Percentiles rank a stretch among this genome's conserved stretches.
These are phyloP conservation scores for Ctenopoma kingsleyae DNA, from an alignment of 2,797 vertebrate species.

Conservation along the genomic window DNA sequence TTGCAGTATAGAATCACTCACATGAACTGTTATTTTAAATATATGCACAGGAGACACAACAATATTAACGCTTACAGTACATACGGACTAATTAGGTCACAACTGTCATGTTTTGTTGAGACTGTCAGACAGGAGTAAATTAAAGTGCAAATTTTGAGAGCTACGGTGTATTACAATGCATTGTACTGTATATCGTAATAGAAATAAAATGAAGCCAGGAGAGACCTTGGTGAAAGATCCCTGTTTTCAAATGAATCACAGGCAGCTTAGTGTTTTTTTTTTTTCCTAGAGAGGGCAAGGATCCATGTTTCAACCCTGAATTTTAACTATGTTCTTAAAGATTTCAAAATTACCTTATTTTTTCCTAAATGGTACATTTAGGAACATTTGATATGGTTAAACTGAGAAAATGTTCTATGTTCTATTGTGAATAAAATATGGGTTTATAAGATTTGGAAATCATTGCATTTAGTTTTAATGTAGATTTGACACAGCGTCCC, in stretches of 20 bases:
- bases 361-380: no score
- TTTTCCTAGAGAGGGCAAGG: no score
- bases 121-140: background rate
- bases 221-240: background rate
- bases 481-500: no score
- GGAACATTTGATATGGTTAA: no score
- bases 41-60: background rate
- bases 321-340: no score
- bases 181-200: background rate
- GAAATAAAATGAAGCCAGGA: background rate
- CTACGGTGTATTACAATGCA: background rate
- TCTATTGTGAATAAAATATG: no score
- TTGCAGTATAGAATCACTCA: background rate
- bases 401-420: no score
- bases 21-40: background rate
- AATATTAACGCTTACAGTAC: background rate
- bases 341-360: no score
- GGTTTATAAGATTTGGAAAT: no score
- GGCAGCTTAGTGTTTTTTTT: background rate
- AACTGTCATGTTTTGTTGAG: slow-evolving; percentile 6
- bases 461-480: no score
- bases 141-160: background rate
- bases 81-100: background rate
- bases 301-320: no score
- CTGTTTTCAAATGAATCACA: background rate